Conservation (phyloP, 1,140 invertebrate species). For the Branchinecta lindahli region DNA sequence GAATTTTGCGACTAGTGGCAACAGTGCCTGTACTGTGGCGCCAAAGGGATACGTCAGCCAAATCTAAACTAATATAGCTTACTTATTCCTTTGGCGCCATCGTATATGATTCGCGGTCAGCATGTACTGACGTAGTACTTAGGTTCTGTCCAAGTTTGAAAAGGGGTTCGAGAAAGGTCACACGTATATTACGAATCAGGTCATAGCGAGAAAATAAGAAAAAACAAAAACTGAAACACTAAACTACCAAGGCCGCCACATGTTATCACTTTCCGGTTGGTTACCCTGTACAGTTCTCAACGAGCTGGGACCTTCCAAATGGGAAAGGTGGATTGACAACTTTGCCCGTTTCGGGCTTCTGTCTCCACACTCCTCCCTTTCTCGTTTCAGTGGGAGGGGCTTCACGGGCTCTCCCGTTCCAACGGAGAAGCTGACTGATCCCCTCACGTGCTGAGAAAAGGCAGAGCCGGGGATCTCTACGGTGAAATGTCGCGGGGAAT, state of each 20-base stretch:
- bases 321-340: neutral
- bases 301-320: neutral
- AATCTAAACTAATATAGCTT: no score
- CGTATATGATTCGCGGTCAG: no score
- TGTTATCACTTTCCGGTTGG: neutral
- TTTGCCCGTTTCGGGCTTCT: neutral
- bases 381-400: neutral
- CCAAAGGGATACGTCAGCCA: no score
- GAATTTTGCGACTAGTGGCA: no score
- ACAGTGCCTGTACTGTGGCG: no score
- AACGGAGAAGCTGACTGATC: neutral
- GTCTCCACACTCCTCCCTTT: neutral
- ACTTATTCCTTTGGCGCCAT: no score
- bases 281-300: neutral
- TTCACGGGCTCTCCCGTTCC: no score
- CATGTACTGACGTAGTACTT: no score
- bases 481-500: neutral
- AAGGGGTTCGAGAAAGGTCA: neutral
- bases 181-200: neutral
- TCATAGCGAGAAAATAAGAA: no score
- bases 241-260: constrained; percentile 9
- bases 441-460: neutral
- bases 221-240: no score
- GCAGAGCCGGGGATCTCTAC: neutral
- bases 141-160: neutral